A percentile compares a stretch with the other conserved stretches of the same genome.
These are phyloP conservation scores for Megaptera novaeangliae DNA, from an alignment of 2,113 vertebrate species.

Conservation along the genomic window DNA sequence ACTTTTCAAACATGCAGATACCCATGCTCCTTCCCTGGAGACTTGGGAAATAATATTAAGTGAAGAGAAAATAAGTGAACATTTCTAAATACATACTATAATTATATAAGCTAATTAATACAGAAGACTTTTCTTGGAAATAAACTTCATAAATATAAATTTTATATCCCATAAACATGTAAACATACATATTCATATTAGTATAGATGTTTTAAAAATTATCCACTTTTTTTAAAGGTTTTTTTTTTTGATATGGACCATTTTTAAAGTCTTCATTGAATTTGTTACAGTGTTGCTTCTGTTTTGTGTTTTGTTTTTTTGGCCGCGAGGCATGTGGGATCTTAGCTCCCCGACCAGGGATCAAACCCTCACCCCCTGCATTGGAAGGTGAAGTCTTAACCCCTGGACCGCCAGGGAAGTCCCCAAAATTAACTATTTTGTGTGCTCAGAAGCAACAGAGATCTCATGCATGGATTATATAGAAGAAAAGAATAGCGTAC, in stretches of 20 bases:
- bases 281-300: too few relatives aligned
- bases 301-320: too few relatives aligned
- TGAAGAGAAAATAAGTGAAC: neutral
- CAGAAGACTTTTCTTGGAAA: neutral
- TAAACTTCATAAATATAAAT: neutral
- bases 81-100: neutral
- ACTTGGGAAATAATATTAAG: conserved; percentile 30
- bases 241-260: too few relatives aligned
- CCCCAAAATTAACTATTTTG: neutral
- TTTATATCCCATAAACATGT: neutral
- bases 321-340: too few relatives aligned
- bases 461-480: neutral
- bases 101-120: neutral
- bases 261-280: too few relatives aligned
- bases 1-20: conserved; percentile 11
- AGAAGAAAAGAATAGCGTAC: neutral
- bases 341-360: too few relatives aligned
- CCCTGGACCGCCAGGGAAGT: too few relatives aligned
- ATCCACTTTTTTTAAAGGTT: neutral
- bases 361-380: too few relatives aligned
- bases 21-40: neutral
- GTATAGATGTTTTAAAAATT: neutral
- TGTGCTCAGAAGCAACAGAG: neutral
- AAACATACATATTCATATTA: neutral
- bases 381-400: too few relatives aligned